phyloP scores from a whole-genome alignment of 2,113 vertebrate species.

The Ammospiza nelsoni region DNA sequence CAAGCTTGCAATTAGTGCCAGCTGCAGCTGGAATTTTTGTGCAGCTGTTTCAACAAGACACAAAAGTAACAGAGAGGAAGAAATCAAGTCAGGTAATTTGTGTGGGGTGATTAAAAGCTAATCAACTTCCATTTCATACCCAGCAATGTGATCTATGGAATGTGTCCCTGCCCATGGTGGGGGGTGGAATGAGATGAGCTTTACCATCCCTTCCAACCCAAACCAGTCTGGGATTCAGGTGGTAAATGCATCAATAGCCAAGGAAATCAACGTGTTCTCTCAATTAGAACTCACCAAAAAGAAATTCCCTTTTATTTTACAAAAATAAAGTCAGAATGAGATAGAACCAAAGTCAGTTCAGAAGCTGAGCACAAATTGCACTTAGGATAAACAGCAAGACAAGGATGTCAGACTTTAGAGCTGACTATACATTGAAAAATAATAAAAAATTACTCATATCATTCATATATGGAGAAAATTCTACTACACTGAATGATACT shows the following conservation, averaged over 20 bases:
- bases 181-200: not conserved
- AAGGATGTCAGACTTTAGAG: not conserved
- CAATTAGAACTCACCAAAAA: not conserved
- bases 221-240: not conserved
- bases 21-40: not conserved
- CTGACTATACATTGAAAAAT: accelerated
- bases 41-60: not conserved
- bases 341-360: not conserved
- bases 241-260: not conserved
- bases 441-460: not conserved
- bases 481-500: accelerated
- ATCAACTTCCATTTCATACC: not conserved
- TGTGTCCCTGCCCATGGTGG: not conserved
- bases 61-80: not conserved
- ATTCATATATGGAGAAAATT: accelerated
- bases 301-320: not conserved
- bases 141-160: not conserved
- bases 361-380: not conserved
- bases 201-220: not conserved
- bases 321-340: not conserved
- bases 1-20: not conserved
- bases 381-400: not conserved
- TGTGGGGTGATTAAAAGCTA: not conserved
- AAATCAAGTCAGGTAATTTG: not conserved
- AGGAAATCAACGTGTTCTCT: accelerated